phyloP scores from a whole-genome alignment of 2,888 invertebrate species.

The Epirrhoe alternata region DNA sequence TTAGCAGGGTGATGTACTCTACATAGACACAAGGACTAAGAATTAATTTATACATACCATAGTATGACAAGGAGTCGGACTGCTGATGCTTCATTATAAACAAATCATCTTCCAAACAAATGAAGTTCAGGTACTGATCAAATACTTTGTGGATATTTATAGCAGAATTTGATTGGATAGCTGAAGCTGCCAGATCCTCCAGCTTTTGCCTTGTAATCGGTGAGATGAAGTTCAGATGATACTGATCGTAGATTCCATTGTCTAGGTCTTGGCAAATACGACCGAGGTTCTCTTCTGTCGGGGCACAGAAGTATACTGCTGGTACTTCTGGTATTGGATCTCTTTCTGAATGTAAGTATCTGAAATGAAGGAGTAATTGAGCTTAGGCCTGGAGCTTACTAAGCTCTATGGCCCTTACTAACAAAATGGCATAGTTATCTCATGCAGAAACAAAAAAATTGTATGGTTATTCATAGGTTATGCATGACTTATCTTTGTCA shows the following conservation, averaged over 20 bases:
- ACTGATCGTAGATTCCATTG: conserved; percentile 96
- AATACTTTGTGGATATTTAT: conserved; percentile 97
- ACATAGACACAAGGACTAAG: too few species aligned
- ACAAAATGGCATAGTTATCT: too few species aligned
- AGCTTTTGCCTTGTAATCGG: conserved; percentile 97
- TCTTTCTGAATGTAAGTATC: conserved; percentile 94
- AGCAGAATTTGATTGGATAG: conserved; percentile 95
- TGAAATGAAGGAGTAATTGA: too few species aligned
- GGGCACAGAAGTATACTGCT: conserved; percentile 98
- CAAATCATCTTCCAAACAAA: conserved; percentile 98
- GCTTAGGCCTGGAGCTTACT: too few species aligned
- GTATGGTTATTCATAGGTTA: too few species aligned
- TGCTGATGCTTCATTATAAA: conserved; percentile 97
- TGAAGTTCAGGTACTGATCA: conserved; percentile 99
- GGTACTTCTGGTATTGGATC: conserved; percentile 99
- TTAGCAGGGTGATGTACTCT: too few species aligned
- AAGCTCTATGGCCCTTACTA: too few species aligned
- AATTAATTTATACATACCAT: conserved; percentile 86
- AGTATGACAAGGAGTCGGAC: conserved; percentile 96
- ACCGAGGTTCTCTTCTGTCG: conserved; percentile 97
- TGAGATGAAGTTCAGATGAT: conserved; percentile 98
- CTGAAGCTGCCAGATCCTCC: conserved; percentile 97
- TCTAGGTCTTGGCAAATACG: conserved; percentile 96
- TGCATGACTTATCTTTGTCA: too few species aligned
- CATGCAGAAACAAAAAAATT: too few species aligned